These are phyloP conservation scores for Hippocampus comes DNA, from an alignment of 2,113 vertebrate genomes.

Conservation along the genomic window DNA sequence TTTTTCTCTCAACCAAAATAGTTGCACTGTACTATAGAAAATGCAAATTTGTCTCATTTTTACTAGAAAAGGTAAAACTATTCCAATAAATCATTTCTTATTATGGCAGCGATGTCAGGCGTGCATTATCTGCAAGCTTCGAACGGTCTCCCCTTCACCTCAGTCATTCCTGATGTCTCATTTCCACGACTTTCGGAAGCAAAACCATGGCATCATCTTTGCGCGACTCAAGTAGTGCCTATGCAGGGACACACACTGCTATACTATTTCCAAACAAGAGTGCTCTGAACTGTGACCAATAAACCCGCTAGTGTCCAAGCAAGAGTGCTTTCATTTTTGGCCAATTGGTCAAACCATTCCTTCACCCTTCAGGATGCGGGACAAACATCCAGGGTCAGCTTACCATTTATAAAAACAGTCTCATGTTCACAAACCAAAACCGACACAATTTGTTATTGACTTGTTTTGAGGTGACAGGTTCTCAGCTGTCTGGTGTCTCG, in stretches of 20 bases:
- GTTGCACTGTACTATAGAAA: neutral
- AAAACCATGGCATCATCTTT: slow-evolving; percentile 33
- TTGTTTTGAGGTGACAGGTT: slow-evolving; percentile 20
- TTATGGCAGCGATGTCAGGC: slow-evolving; percentile 9
- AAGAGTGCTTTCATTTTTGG: slow-evolving; percentile 54
- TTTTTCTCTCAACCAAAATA: neutral
- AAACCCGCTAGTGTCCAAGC: slow-evolving; percentile 36
- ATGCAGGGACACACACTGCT: slow-evolving; percentile 2
- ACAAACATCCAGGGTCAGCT: slow-evolving; percentile 45
- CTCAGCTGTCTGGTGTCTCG: slow-evolving; percentile 23
- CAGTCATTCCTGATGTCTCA: slow-evolving; percentile 35
- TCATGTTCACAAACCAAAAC: neutral
- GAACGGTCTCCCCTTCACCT: slow-evolving; percentile 10
- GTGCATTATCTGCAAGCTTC: slow-evolving; percentile 18
- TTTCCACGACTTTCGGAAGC: slow-evolving; percentile 31
- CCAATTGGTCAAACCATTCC: slow-evolving; percentile 48
- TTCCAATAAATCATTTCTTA: neutral
- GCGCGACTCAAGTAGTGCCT: slow-evolving; percentile 16
- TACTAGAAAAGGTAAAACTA: neutral
- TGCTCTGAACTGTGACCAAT: slow-evolving; percentile 49
- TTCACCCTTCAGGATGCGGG: slow-evolving; percentile 34
- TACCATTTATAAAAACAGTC: slow-evolving; percentile 25
- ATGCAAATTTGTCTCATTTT: neutral
- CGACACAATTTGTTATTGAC: slow-evolving; percentile 2
- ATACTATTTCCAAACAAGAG: slow-evolving; percentile 35